Conservation (phyloP, 2,797 vertebrate genomes). For the Dendrocincla tyrannina region DNA sequence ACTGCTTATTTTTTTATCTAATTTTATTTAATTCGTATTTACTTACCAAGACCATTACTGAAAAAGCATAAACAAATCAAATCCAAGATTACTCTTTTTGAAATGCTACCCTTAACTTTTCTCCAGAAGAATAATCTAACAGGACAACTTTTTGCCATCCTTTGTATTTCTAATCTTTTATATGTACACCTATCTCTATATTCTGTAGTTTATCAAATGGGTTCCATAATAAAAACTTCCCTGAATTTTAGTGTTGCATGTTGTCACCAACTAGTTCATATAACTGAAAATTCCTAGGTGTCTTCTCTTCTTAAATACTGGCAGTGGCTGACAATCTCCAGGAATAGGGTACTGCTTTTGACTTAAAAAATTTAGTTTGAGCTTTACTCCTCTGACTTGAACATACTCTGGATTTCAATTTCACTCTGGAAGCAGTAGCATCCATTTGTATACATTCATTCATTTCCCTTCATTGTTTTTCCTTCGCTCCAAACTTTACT, state of each 20-base stretch:
- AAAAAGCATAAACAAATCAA: background rate
- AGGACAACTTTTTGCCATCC: background rate
- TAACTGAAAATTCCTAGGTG: background rate
- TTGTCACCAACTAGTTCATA: background rate
- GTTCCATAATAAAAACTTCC: background rate
- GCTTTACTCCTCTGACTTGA: background rate
- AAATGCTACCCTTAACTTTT: background rate
- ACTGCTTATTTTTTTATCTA: background rate
- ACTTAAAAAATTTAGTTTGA: background rate
- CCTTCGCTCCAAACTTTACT: background rate
- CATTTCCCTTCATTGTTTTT: background rate
- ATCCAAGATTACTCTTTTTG: background rate
- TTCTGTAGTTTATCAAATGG: background rate
- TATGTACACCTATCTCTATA: background rate
- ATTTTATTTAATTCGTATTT: background rate
- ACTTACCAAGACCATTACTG: background rate
- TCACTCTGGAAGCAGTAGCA: background rate
- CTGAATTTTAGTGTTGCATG: background rate
- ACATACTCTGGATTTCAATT: background rate
- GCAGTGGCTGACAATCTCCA: background rate
- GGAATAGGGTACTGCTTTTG: background rate
- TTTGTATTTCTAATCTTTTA: background rate
- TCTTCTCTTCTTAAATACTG: background rate
- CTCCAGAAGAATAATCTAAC: background rate
- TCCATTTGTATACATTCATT: background rate